Conservation (phyloP, 2,113 vertebrate genomes). For the Muntiacus reevesi region DNA sequence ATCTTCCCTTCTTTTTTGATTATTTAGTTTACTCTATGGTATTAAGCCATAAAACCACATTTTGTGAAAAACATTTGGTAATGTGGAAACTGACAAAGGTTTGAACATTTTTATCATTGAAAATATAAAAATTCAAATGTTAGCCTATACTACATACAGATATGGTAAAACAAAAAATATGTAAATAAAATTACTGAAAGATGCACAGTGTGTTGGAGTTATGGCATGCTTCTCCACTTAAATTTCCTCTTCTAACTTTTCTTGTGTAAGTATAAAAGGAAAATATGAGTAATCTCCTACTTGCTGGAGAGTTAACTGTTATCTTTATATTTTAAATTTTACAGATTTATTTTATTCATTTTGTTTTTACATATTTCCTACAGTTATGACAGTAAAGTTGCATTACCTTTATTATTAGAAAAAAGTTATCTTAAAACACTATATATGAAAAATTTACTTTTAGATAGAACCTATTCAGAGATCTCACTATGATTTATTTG, state of each 20-base stretch:
- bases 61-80: neutral
- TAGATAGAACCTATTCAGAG: neutral
- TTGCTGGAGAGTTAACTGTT: neutral
- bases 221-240: neutral
- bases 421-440: neutral
- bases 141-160: neutral
- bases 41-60: neutral
- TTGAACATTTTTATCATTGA: neutral
- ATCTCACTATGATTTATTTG: neutral
- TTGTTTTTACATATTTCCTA: neutral
- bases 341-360: neutral
- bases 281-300: neutral
- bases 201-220: fast-evolving
- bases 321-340: neutral
- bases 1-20: neutral
- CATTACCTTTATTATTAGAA: neutral
- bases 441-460: neutral
- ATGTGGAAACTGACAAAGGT: neutral
- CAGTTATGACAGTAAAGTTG: neutral
- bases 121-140: neutral
- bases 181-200: neutral
- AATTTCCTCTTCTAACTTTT: neutral
- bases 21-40: neutral
- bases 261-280: neutral
- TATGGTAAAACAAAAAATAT: neutral